phyloP scores from a whole-genome alignment of 2,888 invertebrate species.

The Syritta pipiens region DNA sequence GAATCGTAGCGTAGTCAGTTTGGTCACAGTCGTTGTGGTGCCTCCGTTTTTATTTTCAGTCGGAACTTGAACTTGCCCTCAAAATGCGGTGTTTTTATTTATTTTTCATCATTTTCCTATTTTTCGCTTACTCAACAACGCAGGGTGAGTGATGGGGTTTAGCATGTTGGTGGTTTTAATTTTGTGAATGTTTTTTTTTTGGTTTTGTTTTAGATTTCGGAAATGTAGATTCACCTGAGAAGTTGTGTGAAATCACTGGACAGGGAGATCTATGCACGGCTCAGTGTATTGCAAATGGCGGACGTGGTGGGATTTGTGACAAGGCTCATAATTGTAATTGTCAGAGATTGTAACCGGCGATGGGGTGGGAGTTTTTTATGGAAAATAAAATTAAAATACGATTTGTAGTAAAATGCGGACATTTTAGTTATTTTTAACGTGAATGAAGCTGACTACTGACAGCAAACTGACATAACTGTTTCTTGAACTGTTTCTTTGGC shows the following conservation, averaged over 20 bases:
- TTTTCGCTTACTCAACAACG: neutral
- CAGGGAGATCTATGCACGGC: constrained; percentile 73
- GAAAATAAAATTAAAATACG: neutral
- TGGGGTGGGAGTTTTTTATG: neutral
- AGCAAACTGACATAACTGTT: too few relatives aligned
- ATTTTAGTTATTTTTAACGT: too few relatives aligned
- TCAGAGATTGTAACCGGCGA: constrained; percentile 71
- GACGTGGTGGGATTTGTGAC: constrained; percentile 73
- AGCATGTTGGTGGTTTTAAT: neutral
- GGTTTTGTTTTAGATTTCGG: neutral
- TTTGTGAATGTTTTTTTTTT: neutral
- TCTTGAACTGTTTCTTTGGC: too few relatives aligned
- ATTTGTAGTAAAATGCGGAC: too few relatives aligned
- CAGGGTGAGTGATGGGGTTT: constrained; percentile 15
- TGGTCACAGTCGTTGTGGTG: neutral
- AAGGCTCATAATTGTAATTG: constrained; percentile 73
- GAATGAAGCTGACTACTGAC: too few relatives aligned
- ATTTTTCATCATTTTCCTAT: neutral
- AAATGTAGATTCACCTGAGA: neutral
- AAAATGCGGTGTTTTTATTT: constrained; percentile 20
- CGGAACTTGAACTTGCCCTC: neutral
- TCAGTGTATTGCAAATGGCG: constrained; percentile 73
- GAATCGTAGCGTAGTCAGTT: too few relatives aligned
- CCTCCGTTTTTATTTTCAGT: neutral
- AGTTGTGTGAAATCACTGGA: constrained; percentile 70